phyloP scores from a whole-genome alignment of 2,888 invertebrate species.

The Catocala sponsa region DNA sequence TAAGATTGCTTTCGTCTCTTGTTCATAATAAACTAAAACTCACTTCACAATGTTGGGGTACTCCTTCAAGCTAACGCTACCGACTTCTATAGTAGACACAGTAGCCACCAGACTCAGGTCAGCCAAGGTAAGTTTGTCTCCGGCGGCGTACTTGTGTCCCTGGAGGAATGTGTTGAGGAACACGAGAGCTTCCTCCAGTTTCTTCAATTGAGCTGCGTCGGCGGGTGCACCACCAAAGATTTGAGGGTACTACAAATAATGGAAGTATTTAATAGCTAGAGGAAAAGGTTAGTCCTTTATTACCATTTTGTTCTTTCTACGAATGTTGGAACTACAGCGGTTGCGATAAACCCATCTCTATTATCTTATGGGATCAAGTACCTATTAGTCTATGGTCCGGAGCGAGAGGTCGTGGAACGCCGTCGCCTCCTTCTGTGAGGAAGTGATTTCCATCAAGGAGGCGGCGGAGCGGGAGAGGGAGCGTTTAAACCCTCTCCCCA shows the following conservation, averaged over 20 bases:
- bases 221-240: slow-evolving; percentile 84
- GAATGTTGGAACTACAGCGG: too few relatives aligned
- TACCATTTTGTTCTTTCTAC: not conserved
- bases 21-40: slow-evolving; percentile 11
- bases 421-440: too few relatives aligned
- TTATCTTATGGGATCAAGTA: too few relatives aligned
- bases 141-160: slow-evolving; percentile 90
- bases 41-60: slow-evolving; percentile 74
- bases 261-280: not conserved
- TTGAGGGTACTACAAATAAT: slow-evolving; percentile 81
- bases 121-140: slow-evolving; percentile 91
- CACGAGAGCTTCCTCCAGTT: slow-evolving; percentile 89
- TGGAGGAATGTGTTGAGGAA: slow-evolving; percentile 91
- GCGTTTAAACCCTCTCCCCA: too few relatives aligned
- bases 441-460: too few relatives aligned
- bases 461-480: too few relatives aligned
- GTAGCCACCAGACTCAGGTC: slow-evolving; percentile 90
- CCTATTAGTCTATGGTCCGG: too few relatives aligned
- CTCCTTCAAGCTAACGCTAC: slow-evolving; percentile 88
- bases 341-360: too few relatives aligned
- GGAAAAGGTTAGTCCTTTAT: not conserved
- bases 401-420: too few relatives aligned
- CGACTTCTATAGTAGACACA: slow-evolving; percentile 90
- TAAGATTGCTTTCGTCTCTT: too few relatives aligned
- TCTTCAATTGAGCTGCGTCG: slow-evolving; percentile 89